Evolutionary conservation across 1,140 invertebrate species (phyloP).

Genomic region (Polyergus mexicanus): DNA sequence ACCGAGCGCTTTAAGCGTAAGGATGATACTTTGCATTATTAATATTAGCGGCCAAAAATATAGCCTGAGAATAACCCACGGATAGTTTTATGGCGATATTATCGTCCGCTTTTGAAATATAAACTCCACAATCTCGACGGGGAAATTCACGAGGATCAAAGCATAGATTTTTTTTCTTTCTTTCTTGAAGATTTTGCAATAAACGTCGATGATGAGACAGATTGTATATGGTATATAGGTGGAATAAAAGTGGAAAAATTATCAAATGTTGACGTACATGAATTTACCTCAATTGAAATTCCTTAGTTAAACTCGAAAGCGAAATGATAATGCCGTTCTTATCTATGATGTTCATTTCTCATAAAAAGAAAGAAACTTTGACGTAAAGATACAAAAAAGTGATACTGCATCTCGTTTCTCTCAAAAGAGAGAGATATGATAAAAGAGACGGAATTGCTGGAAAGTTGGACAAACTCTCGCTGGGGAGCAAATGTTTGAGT

Average conservation of each 20-base stretch:
- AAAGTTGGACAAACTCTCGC: conserved; percentile 50
- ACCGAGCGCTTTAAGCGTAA: neutral
- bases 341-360: neutral
- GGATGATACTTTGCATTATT: conserved; percentile 15
- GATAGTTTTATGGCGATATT: neutral
- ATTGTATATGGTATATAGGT: neutral
- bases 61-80: neutral
- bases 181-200: neutral
- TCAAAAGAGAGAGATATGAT: neutral
- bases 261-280: neutral
- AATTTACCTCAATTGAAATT: neutral
- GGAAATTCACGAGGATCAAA: neutral
- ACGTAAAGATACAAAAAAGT: neutral
- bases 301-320: neutral
- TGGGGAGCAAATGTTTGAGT: conserved; percentile 39
- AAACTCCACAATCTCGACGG: conserved; percentile 17
- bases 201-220: neutral
- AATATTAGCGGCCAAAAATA: conserved; percentile 14
- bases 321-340: neutral
- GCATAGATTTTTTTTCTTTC: neutral
- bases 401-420: neutral
- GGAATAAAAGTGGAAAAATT: neutral
- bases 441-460: conserved; percentile 6
- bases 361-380: neutral
- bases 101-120: conserved; percentile 32